phyloP scores from a whole-genome alignment of 2,888 invertebrate genomes.

The Zele albiditarsus region DNA sequence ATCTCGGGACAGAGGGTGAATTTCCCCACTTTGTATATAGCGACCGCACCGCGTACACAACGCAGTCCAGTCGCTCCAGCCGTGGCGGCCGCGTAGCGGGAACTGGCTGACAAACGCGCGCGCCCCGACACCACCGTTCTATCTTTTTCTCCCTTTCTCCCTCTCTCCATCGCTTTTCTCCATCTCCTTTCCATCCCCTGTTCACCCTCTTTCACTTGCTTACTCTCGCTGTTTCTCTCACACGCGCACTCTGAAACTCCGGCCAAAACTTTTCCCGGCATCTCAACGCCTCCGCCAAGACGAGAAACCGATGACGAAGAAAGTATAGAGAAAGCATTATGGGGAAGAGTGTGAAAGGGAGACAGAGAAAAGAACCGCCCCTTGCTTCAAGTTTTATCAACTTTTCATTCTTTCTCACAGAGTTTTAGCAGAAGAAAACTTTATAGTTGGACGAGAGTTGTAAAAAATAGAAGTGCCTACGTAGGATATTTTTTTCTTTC shows the following conservation, averaged over 20 bases:
- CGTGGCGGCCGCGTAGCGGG: conserved; percentile 71
- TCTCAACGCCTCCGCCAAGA: conserved; percentile 51
- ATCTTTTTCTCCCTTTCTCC: conserved; percentile 19
- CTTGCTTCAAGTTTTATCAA: conserved; percentile 31
- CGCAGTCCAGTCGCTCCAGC: conserved; percentile 59
- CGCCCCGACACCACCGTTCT: conserved; percentile 32
- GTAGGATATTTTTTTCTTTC: conserved; percentile 4
- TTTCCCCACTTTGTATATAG: conserved; percentile 2
- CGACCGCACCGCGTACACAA: not conserved
- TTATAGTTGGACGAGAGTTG: conserved; percentile 4
- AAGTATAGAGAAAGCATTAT: too few relatives aligned
- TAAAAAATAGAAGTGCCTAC: conserved; percentile 28
- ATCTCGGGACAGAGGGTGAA: not conserved
- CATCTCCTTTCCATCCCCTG: not conserved
- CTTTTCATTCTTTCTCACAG: conserved; percentile 29
- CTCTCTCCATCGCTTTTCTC: conserved; percentile 17
- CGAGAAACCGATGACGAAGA: not conserved
- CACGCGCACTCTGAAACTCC: conserved; percentile 43
- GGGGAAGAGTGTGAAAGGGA: not conserved
- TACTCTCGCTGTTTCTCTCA: conserved; percentile 29
- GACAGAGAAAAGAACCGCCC: not conserved
- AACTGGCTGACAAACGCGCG: conserved; percentile 47
- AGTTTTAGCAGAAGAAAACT: conserved; percentile 20
- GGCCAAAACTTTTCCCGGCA: conserved; percentile 63
- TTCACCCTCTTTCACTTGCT: conserved; percentile 45